Percentiles rank a stretch among this genome's conserved stretches.
Conservation (phyloP, 1,140 invertebrate species). For the Pinna nobilis region DNA sequence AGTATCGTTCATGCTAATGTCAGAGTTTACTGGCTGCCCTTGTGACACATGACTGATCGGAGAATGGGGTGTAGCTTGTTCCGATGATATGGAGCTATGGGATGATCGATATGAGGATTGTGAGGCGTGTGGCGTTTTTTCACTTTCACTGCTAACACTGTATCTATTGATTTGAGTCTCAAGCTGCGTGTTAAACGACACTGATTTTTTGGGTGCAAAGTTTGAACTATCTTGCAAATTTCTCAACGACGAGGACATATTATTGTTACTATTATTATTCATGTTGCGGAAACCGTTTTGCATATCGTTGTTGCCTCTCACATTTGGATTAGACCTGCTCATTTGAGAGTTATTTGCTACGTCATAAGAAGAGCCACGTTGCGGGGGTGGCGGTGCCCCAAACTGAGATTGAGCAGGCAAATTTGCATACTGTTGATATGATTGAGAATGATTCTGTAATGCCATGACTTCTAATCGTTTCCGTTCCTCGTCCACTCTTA, state of each 20-base stretch:
- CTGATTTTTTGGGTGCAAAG: conserved; percentile 66
- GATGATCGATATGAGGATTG: conserved; percentile 49
- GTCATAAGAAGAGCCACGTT: conserved; percentile 63
- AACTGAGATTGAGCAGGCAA: conserved; percentile 51
- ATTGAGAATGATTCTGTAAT: conserved; percentile 38
- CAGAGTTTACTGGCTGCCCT: not conserved
- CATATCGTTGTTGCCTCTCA: conserved; percentile 20
- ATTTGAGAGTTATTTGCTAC: conserved; percentile 18
- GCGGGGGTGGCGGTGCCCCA: conserved; percentile 61
- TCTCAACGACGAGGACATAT: conserved; percentile 1
- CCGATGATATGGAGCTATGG: conserved; percentile 39
- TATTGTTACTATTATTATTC: conserved; percentile 22
- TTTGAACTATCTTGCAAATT: conserved; percentile 10
- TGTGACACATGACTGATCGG: not conserved
- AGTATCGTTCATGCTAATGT: conserved; percentile 22
- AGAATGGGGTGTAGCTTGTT: conserved; percentile 24
- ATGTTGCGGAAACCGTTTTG: conserved; percentile 15
- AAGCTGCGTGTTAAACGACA: conserved; percentile 71
- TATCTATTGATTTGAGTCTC: conserved; percentile 59
- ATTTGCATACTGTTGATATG: conserved; percentile 57
- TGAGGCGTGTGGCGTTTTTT: conserved; percentile 36
- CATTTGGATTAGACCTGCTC: conserved; percentile 10
- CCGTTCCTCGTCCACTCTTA: conserved; percentile 59
- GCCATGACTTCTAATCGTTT: conserved; percentile 54
- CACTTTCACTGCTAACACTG: conserved; percentile 38